Evolutionary conservation across 2,113 vertebrate species (phyloP).

Genomic region (Sarotherodon lohbergeri): DNA sequence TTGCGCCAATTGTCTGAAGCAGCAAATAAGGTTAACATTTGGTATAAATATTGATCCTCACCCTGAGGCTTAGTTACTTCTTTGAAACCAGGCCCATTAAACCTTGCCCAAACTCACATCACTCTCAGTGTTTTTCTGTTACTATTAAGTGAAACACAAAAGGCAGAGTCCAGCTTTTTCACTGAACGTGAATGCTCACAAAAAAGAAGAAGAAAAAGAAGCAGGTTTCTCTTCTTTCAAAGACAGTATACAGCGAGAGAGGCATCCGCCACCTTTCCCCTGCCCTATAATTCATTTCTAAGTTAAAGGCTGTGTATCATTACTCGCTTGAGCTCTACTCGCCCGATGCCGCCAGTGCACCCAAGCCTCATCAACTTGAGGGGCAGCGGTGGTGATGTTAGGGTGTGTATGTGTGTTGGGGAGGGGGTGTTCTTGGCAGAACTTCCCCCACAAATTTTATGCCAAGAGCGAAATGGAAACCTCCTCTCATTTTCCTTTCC

Average conservation of each 20-base stretch:
- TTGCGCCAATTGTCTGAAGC: constrained; percentile 10
- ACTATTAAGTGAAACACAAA: constrained; percentile 13
- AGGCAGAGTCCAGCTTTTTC: background rate
- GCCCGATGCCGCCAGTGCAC: constrained; percentile 44
- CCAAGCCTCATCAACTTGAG: constrained; percentile 52
- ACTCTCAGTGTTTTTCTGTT: constrained; percentile 11
- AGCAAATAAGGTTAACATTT: constrained; percentile 39
- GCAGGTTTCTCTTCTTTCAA: background rate
- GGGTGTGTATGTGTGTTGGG: background rate
- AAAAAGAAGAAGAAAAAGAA: background rate
- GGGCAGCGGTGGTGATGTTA: constrained; percentile 1
- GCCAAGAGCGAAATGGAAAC: constrained; percentile 81
- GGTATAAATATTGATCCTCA: constrained; percentile 27
- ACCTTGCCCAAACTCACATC: constrained; percentile 18
- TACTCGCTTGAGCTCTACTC: constrained; percentile 64
- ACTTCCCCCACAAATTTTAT: constrained; percentile 68
- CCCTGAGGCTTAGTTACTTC: constrained; percentile 12
- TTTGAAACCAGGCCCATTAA: constrained; percentile 32
- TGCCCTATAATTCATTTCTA: constrained; percentile 71
- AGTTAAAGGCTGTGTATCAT: constrained; percentile 70
- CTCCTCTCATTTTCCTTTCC: constrained; percentile 76
- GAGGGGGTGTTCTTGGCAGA: constrained; percentile 66
- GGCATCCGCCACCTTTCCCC: constrained; percentile 44
- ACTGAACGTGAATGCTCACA: background rate
- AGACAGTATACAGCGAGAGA: constrained; percentile 4